Evolutionary conservation across 2,797 vertebrate species (phyloP), one percentile per base, ranked within the genome.

Genomic region (Labroides dimidiatus): DNA sequence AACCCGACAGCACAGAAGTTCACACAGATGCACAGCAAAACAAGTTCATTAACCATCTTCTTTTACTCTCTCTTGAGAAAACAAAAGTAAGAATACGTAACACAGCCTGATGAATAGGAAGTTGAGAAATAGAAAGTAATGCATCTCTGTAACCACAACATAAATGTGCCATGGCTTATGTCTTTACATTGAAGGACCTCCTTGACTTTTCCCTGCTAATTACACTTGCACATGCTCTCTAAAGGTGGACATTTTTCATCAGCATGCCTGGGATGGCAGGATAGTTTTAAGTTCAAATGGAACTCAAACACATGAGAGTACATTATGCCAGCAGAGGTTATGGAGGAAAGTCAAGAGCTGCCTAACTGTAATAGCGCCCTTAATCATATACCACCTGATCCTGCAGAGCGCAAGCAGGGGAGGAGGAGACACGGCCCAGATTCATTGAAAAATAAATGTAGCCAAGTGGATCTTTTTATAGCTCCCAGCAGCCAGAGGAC

Each of bases 361-460:
- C 75, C 81, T 83, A 78, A 79, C 65, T 70, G 59, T 88, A 83
- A 89, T 86, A 71, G 78, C 43, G 23, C 65, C 81, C 81, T 84
- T 86, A 81, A 90, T 89, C 82, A 82, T 72, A 50, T 66, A 84
- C 80, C 79, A 80, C 75, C 78, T 77, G 71, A 84, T 85, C 81
- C 54, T 72, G 78, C 72, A 64, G 47, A 57, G 41, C 69, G 63
- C 72, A 71, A 68, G 64, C 72, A 71, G 64, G 50, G 64, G 55
- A 64, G 68, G 65, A 44, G 69, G 55, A 67, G 66, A 66, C 41
- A 36, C 64, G 66, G 63, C 57, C 78, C 64, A 72, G 76, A 72
- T 80, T 82, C 75, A 85, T 85, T 91, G 86, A 91, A 85, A 80
- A 88, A 89, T 82, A 84, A 82, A 85, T 68, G 61, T 70, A 71